Evolutionary conservation across 2,888 invertebrate genomes (phyloP), one percentile per base, ranked within the genome.

Genomic region (Drosophila flavopinicola): DNA sequence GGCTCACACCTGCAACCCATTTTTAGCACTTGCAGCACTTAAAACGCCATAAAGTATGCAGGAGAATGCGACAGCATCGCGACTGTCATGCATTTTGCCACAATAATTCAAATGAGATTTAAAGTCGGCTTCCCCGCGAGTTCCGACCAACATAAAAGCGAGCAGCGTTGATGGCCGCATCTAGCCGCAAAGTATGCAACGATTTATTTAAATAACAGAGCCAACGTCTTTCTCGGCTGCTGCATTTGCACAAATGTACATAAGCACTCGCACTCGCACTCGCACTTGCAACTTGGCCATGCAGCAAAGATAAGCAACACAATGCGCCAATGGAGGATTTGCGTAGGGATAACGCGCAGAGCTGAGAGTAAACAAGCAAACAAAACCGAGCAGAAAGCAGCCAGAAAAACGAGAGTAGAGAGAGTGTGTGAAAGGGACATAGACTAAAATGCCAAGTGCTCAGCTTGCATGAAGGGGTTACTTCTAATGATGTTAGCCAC

Each of bases 51-150:
- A 73, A 79, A 75, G 70, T 67, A 79, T 79, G 80, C 78, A 77
- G 51, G 44, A 70, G 66, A 78, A 66, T 65, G 78, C 68, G 74
- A 71, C 71, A 54, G 68, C 68, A 73, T 54, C 66, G 64, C 73
- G 60, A 61, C 75, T 87, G 80, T 78, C 85, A 75, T 73, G 78
- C 78, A 78, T 74, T 85, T 75, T 77, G 82, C 75, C 75, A 85
- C 75, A 88, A 88, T 88, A 88, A 88, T 87, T 88, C 88, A 88
- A 88, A 88, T 82, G 87, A 88, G 88, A 88, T 88, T 88, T 88
- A 87, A 87, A 83, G 77, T 77, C 75, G 58, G 51, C 56, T 51
- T 29, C 30, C 23, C 37, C 15, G 29, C 30, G 13, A 13, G 13
- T 13, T 33, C 20, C 45, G 30, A 15, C 37, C 1, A 29, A 23